These are phyloP conservation scores for Megalonaias nervosa DNA, from an alignment of 1,140 invertebrate species.

Conservation along the genomic window DNA sequence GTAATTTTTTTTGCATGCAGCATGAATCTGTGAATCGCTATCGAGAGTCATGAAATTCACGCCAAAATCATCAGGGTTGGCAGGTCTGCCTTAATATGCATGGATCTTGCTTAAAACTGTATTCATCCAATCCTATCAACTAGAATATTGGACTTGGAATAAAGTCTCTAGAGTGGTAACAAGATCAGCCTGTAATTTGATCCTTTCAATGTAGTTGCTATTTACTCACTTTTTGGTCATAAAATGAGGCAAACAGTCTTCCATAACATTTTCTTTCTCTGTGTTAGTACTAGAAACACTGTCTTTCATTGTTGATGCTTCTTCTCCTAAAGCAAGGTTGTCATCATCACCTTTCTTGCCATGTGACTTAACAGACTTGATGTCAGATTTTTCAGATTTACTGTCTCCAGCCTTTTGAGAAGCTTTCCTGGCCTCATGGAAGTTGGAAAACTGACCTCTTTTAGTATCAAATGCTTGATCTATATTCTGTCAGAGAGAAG, in stretches of 20 bases:
- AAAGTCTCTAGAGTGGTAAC: too few relatives aligned
- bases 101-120: too few relatives aligned
- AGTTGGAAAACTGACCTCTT: constrained; percentile 41
- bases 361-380: constrained; percentile 5
- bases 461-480: constrained; percentile 37
- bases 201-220: background rate
- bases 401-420: constrained; percentile 20
- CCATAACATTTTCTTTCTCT: constrained; percentile 39
- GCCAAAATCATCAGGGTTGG: too few relatives aligned
- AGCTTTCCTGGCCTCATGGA: constrained; percentile 35
- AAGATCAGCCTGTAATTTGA: background rate
- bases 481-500: constrained; percentile 4
- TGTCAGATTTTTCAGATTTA: background rate
- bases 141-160: too few relatives aligned
- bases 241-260: constrained; percentile 83
- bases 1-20: too few relatives aligned
- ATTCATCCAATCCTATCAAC: too few relatives aligned
- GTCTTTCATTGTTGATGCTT: constrained; percentile 39
- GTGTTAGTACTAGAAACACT: constrained; percentile 26
- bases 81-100: too few relatives aligned
- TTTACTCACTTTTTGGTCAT: constrained; percentile 40
- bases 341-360: constrained; percentile 34
- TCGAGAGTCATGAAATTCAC: too few relatives aligned
- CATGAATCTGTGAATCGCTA: too few relatives aligned
- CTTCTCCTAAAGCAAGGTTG: constrained; percentile 44